Conservation (phyloP, 2,888 invertebrate species). For the Melangyna quadrimaculata region DNA sequence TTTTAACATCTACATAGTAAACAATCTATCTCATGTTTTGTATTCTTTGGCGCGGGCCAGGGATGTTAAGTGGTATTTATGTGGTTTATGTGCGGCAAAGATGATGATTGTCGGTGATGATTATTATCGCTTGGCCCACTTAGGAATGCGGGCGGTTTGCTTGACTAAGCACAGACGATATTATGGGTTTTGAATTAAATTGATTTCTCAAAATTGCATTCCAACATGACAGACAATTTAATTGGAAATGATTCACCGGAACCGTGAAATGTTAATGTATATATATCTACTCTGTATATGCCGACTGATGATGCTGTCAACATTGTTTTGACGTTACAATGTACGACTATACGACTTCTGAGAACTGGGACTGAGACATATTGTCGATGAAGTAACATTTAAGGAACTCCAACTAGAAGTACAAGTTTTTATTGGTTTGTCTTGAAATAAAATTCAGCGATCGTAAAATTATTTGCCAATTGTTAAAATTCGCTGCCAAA, state of each 20-base stretch:
- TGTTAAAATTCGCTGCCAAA: slow-evolving; percentile 26
- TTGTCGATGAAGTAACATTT: neutral
- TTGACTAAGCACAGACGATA: neutral
- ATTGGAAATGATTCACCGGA: slow-evolving; percentile 30
- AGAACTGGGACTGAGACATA: neutral
- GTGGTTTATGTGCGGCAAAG: slow-evolving; percentile 6
- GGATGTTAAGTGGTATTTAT: slow-evolving; percentile 26
- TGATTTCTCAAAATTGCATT: slow-evolving; percentile 40
- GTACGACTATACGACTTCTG: neutral
- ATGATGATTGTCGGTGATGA: neutral
- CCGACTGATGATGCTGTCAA: slow-evolving; percentile 38
- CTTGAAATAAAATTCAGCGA: slow-evolving; percentile 15
- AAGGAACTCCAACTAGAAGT: neutral
- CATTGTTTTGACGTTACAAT: slow-evolving; percentile 41
- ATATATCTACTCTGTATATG: no score
- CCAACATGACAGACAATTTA: slow-evolving; percentile 37
- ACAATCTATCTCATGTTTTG: slow-evolving; percentile 1
- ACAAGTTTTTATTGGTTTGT: slow-evolving; percentile 26
- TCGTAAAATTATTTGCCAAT: slow-evolving; percentile 44
- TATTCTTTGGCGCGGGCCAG: slow-evolving; percentile 9
- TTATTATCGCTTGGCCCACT: slow-evolving; percentile 36
- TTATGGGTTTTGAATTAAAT: slow-evolving; percentile 14
- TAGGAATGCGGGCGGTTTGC: slow-evolving; percentile 10
- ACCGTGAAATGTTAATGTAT: neutral
- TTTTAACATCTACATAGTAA: neutral